Evolutionary conservation across 2,797 vertebrate genomes (phyloP).

Genomic region (Falco biarmicus): DNA sequence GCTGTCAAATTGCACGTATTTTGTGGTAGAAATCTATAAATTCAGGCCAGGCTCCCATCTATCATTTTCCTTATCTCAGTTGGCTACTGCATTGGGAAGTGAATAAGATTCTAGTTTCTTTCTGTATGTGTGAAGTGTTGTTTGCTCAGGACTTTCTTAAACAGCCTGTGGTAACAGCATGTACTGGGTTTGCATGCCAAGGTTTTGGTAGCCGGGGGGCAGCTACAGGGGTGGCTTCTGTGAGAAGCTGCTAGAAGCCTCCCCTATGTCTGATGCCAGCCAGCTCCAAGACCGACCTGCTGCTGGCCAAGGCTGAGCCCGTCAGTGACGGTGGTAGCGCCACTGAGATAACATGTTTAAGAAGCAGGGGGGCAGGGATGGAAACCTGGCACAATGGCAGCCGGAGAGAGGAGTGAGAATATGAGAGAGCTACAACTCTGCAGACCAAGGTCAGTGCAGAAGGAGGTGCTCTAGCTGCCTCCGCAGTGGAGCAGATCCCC

Average conservation of each 20-base stretch:
- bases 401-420: neutral
- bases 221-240: neutral
- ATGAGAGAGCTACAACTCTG: too few relatives aligned
- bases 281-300: fast-evolving
- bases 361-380: neutral
- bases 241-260: neutral
- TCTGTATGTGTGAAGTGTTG: neutral
- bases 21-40: constrained; percentile 58
- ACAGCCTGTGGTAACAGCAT: neutral
- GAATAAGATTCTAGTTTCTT: constrained; percentile 6
- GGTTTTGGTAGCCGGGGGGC: neutral
- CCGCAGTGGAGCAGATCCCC: neutral
- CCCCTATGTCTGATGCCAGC: fast-evolving
- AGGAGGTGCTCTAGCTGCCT: too few relatives aligned
- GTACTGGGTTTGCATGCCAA: neutral
- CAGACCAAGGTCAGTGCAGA: too few relatives aligned
- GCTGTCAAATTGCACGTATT: constrained; percentile 7
- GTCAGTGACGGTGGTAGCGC: neutral
- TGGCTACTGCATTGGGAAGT: neutral
- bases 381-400: neutral
- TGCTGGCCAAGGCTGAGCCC: neutral
- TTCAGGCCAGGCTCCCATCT: constrained; percentile 44
- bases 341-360: neutral
- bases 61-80: constrained; percentile 55
- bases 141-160: constrained; percentile 10